Evolutionary conservation across 2,797 vertebrate genomes (phyloP).

Genomic region (Scyliorhinus canicula): DNA sequence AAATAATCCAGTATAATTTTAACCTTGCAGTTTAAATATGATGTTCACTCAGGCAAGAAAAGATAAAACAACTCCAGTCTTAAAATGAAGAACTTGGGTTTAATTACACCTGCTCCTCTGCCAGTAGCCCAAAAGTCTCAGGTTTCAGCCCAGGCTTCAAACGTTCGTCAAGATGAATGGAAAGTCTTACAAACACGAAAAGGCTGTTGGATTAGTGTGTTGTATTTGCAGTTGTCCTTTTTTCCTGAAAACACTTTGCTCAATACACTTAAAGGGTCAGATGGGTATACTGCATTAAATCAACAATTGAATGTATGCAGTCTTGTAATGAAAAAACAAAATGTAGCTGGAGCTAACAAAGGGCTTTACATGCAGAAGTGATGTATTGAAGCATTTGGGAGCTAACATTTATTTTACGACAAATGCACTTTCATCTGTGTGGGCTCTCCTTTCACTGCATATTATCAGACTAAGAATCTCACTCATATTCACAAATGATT

Average conservation of each 20-base stretch:
- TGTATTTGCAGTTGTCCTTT: background rate
- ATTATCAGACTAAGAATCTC: background rate
- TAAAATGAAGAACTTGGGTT: constrained; percentile 1
- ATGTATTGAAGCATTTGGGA: background rate
- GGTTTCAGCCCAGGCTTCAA: background rate
- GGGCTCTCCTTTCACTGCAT: background rate
- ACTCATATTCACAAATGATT: background rate
- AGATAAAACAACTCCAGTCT: constrained; percentile 12
- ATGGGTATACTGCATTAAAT: background rate
- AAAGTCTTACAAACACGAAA: constrained; percentile 21
- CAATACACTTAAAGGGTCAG: background rate
- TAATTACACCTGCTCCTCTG: constrained; percentile 1
- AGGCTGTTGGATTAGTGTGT: background rate
- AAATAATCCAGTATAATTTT: constrained; percentile 9
- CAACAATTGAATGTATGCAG: background rate
- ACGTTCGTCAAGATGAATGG: background rate
- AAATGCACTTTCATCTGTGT: background rate
- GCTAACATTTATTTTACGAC: background rate
- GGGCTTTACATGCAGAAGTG: background rate
- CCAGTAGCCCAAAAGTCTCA: background rate
- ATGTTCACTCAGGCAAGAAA: background rate
- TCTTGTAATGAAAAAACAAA: background rate
- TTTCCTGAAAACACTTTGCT: background rate
- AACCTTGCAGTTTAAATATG: background rate
- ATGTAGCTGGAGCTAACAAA: background rate